phyloP scores from a whole-genome alignment of 2,888 invertebrate species.

The Platerodrilus igneus region DNA sequence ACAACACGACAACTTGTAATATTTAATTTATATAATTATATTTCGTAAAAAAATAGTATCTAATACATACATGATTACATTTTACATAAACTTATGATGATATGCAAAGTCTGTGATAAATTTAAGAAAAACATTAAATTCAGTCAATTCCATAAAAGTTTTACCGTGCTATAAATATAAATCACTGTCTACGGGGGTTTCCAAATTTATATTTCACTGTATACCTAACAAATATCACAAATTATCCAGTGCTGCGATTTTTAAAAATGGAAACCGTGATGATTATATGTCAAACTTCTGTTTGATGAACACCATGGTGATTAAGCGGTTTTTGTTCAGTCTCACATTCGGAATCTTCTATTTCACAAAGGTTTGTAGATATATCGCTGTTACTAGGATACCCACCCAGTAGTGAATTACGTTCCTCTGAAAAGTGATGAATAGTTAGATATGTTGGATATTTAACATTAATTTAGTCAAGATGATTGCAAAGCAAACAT shows the following conservation, averaged over 20 bases:
- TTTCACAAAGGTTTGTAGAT: slow-evolving; percentile 85
- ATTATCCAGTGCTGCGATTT: slow-evolving; percentile 41
- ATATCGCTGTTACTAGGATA: slow-evolving; percentile 77
- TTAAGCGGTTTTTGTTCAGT: slow-evolving; percentile 48
- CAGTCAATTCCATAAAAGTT: slow-evolving; percentile 32
- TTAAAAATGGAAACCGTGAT: slow-evolving; percentile 31
- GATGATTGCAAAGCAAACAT: too few relatives aligned
- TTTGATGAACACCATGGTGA: slow-evolving; percentile 45
- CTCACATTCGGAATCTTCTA: slow-evolving; percentile 82
- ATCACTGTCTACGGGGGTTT: slow-evolving; percentile 9
- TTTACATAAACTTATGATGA: slow-evolving; percentile 28
- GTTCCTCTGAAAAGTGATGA: slow-evolving; percentile 56
- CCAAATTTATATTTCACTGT: slow-evolving; percentile 20
- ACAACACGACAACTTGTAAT: slow-evolving; percentile 4
- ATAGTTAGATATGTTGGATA: neutral
- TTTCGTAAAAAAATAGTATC: slow-evolving; percentile 22
- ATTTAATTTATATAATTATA: slow-evolving; percentile 11
- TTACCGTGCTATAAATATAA: slow-evolving; percentile 6
- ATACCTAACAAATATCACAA: slow-evolving; percentile 33
- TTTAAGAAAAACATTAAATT: slow-evolving; percentile 25
- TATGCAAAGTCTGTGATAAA: slow-evolving; percentile 42
- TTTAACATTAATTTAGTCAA: too few relatives aligned
- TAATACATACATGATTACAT: slow-evolving; percentile 18
- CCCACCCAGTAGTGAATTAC: slow-evolving; percentile 67
- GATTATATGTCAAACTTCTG: slow-evolving; percentile 43